These are phyloP conservation scores for Eupeodes corollae DNA, from an alignment of 1,140 invertebrate species.

Conservation along the genomic window DNA sequence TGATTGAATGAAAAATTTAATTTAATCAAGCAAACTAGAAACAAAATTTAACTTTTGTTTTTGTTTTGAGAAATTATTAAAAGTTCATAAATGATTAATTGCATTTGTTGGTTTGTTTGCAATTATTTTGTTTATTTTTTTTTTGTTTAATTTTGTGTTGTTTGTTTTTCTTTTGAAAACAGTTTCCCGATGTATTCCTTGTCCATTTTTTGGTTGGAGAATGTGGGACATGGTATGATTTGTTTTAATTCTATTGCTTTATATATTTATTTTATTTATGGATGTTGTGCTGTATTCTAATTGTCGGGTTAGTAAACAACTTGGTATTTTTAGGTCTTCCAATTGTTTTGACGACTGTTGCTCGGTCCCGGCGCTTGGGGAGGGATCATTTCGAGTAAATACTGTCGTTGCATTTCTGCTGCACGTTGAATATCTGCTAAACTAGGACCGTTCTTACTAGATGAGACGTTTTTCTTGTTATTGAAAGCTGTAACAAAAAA, in stretches of 20 bases:
- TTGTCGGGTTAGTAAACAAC: background rate
- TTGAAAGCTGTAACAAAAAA: conserved; percentile 21
- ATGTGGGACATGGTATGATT: background rate
- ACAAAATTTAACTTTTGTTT: conserved; percentile 33
- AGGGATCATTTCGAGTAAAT: conserved; percentile 94
- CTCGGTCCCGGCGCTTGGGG: conserved; percentile 35
- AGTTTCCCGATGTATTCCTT: no score
- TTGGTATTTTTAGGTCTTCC: conserved; percentile 28
- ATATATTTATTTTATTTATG: conserved; percentile 2
- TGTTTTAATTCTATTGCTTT: background rate
- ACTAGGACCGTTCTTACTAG: conserved; percentile 43
- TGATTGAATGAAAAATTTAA: no score
- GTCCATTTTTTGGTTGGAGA: no score
- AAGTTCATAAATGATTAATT: conserved; percentile 2
- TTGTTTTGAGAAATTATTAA: conserved; percentile 21
- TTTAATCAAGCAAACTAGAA: conserved; percentile 9
- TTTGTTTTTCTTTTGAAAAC: conserved; percentile 1
- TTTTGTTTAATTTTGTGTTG: conserved; percentile 2
- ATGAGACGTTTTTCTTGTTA: conserved; percentile 33
- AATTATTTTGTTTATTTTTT: conserved; percentile 3
- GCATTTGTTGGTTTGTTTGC: background rate
- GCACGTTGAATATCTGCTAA: conserved; percentile 66
- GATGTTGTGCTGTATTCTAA: conserved; percentile 3
- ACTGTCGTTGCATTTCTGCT: conserved; percentile 85
- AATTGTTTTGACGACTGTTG: conserved; percentile 36